Percentiles rank a stretch among this genome's conserved stretches.
Conservation (phyloP, 1,140 invertebrate genomes). For the Anastrepha obliqua region DNA sequence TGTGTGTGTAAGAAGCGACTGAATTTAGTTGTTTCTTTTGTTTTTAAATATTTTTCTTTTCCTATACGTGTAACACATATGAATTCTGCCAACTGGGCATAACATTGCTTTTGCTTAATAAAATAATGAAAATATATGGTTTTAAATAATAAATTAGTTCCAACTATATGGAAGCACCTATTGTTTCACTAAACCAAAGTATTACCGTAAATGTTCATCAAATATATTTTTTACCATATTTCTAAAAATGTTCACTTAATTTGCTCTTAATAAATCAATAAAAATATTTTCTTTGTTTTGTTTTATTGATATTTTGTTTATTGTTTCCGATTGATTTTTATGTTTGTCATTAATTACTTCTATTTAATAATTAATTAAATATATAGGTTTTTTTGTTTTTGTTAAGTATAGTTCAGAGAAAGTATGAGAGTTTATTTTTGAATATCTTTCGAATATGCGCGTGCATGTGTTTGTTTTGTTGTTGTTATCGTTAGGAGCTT, state of each 20-base stretch:
- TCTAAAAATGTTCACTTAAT: neutral
- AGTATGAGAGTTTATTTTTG: neutral
- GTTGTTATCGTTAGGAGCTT: neutral
- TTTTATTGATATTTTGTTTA: slow-evolving; percentile 21
- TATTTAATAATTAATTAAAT: slow-evolving; percentile 31
- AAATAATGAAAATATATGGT: no score
- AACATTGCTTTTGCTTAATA: no score
- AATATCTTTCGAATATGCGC: neutral
- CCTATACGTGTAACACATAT: no score
- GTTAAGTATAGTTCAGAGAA: slow-evolving; percentile 6
- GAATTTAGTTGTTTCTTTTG: no score
- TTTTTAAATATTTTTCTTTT: no score
- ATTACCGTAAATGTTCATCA: neutral
- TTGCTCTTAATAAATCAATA: neutral
- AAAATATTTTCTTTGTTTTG: neutral
- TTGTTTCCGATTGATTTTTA: neutral
- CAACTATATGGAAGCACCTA: no score
- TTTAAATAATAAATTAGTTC: no score
- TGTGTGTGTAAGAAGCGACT: no score
- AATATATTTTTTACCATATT: neutral
- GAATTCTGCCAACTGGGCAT: no score
- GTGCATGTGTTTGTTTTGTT: neutral
- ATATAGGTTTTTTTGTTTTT: neutral
- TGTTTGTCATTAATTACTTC: slow-evolving; percentile 22
- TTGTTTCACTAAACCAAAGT: neutral